Conservation (phyloP, 2,113 vertebrate genomes). For the Phylloscopus trochilus region DNA sequence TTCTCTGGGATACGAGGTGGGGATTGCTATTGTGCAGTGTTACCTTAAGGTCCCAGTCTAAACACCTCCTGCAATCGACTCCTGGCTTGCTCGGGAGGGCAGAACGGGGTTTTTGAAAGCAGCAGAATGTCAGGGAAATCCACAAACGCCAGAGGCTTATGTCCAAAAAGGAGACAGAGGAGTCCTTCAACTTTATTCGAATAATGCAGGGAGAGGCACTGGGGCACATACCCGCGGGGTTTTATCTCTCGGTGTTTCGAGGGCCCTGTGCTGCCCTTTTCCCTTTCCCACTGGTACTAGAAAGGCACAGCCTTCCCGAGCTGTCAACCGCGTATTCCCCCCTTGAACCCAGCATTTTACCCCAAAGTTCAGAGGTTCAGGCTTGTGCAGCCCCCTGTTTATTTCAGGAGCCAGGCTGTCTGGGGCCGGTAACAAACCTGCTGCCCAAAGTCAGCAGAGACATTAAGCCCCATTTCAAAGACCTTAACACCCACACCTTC, state of each 20-base stretch:
- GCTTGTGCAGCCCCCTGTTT: neutral
- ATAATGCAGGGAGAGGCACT: too few relatives aligned
- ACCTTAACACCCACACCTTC: too few relatives aligned
- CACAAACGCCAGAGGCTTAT: neutral
- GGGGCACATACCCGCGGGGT: accelerated
- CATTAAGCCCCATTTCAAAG: neutral
- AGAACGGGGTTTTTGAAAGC: neutral
- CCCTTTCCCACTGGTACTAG: neutral
- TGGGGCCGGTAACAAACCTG: neutral
- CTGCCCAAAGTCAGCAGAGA: neutral
- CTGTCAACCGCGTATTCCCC: too few relatives aligned
- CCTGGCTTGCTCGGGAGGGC: neutral
- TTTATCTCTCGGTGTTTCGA: neutral
- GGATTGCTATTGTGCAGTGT: neutral
- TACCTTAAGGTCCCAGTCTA: neutral
- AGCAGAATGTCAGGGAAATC: neutral
- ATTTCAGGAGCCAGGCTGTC: neutral
- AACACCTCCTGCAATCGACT: neutral
- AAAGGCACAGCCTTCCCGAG: neutral
- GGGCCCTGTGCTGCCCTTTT: neutral
- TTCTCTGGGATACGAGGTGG: neutral
- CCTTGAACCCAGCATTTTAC: neutral
- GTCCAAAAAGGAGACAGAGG: neutral
- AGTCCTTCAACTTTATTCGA: neutral
- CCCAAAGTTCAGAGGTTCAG: neutral